These are phyloP conservation scores for Myopa tessellatipennis DNA, from an alignment of 2,888 invertebrate species.

Conservation along the genomic window DNA sequence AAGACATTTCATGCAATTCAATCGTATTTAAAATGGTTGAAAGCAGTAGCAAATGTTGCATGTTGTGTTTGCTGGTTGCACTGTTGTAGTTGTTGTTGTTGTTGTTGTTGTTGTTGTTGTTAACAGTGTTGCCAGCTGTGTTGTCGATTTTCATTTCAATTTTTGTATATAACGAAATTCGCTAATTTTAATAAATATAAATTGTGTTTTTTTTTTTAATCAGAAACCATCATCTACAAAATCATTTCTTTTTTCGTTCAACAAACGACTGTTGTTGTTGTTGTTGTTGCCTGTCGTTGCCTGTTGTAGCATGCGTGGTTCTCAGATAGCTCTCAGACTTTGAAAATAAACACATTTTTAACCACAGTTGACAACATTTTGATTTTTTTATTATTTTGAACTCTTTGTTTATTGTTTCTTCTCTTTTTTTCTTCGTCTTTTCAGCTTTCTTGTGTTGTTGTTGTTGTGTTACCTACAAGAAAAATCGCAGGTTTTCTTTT, in stretches of 20 bases:
- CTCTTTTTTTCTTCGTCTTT: not conserved
- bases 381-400: not conserved
- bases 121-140: too few species aligned
- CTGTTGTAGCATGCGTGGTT: too few species aligned
- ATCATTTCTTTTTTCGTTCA: not conserved
- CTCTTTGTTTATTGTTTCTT: not conserved
- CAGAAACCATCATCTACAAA: too few species aligned
- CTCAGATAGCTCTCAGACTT: too few species aligned
- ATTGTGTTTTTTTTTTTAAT: too few species aligned
- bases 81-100: not conserved
- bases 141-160: too few species aligned
- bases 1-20: too few species aligned
- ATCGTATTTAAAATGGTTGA: too few species aligned
- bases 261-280: not conserved
- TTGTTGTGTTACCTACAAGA: not conserved
- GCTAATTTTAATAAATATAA: too few species aligned
- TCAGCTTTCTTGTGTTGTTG: slow-evolving; percentile 8
- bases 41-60: not conserved
- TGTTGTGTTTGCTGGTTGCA: not conserved
- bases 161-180: too few species aligned
- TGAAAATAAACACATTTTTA: not conserved
- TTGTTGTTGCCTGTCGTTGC: not conserved
- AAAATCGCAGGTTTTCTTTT: too few species aligned
- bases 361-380: not conserved
- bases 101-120: slow-evolving; percentile 12